A percentile compares a stretch with the other conserved stretches of the same genome.
phyloP scores from a whole-genome alignment of 2,797 vertebrate genomes.

The Micromesistius poutassou region DNA sequence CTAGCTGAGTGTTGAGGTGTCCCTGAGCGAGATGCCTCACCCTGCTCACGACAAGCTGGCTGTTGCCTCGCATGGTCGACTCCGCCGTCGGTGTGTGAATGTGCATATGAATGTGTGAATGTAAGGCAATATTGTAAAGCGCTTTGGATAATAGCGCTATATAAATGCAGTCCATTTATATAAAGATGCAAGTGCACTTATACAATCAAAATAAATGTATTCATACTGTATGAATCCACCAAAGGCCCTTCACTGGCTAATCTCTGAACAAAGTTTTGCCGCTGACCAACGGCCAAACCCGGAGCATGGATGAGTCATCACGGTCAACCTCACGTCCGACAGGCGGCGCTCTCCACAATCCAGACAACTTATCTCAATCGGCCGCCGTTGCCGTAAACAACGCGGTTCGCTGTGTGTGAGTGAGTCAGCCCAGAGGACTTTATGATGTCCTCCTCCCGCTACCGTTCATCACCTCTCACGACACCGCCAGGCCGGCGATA shows the following conservation, averaged over 20 bases:
- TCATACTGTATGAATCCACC: background rate
- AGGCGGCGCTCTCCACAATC: background rate
- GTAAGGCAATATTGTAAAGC: no score
- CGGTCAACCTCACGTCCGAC: background rate
- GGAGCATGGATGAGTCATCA: background rate
- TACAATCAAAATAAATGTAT: background rate
- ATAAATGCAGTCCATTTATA: no score
- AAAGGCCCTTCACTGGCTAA: background rate
- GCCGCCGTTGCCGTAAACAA: background rate
- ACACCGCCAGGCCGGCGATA: background rate
- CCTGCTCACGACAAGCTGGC: no score
- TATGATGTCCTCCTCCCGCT: slow-evolving; percentile 15
- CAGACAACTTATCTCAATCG: background rate
- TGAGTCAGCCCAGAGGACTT: background rate
- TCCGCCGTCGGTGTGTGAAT: no score
- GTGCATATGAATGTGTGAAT: no score
- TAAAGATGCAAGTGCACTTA: slow-evolving; percentile 27
- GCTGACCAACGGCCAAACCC: background rate
- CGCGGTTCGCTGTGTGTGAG: background rate
- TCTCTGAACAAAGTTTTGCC: background rate
- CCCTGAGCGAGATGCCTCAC: no score
- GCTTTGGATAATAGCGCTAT: no score
- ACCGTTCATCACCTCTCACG: slow-evolving; percentile 30
- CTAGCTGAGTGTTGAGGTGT: no score
- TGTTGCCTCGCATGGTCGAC: no score